phyloP scores from a whole-genome alignment of 1,140 invertebrate genomes.

The Atopsyche davidsoni region DNA sequence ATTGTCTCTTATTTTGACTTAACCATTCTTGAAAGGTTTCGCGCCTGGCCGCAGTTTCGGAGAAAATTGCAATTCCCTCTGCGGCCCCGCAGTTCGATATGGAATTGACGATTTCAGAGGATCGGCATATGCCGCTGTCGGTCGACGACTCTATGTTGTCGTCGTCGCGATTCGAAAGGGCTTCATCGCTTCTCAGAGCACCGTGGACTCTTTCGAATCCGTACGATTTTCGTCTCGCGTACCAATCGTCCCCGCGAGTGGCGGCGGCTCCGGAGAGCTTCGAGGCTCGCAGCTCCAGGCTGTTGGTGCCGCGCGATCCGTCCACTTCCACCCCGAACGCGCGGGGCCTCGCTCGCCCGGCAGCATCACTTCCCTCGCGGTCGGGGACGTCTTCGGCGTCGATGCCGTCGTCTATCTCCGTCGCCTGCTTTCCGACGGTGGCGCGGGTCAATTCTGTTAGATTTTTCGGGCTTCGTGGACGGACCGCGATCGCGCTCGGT shows the following conservation, averaged over 20 bases:
- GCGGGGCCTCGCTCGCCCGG: slow-evolving; percentile 31
- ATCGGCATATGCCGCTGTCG: slow-evolving; percentile 65
- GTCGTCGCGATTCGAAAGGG: slow-evolving; percentile 43
- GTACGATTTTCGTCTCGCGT: slow-evolving; percentile 63
- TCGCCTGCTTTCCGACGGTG: slow-evolving; percentile 35
- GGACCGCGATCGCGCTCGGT: slow-evolving; percentile 34
- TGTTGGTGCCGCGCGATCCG: slow-evolving; percentile 45
- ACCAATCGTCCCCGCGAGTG: slow-evolving; percentile 55
- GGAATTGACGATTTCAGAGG: slow-evolving; percentile 54
- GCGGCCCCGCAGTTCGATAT: not conserved
- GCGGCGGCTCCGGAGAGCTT: slow-evolving; percentile 39
- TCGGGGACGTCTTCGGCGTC: slow-evolving; percentile 30
- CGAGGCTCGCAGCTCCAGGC: slow-evolving; percentile 48
- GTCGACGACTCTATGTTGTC: slow-evolving; percentile 60
- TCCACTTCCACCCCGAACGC: slow-evolving; percentile 39
- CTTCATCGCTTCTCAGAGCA: slow-evolving; percentile 37
- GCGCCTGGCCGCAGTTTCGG: slow-evolving; percentile 27
- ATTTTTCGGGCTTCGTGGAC: slow-evolving; percentile 45
- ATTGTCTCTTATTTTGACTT: slow-evolving; percentile 36
- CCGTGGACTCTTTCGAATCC: slow-evolving; percentile 63
- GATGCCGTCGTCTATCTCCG: slow-evolving; percentile 44
- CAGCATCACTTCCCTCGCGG: slow-evolving; percentile 19
- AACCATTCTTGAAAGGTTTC: slow-evolving; percentile 43
- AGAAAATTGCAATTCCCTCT: slow-evolving; percentile 12
- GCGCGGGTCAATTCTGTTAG: slow-evolving; percentile 45